phyloP scores from a whole-genome alignment of 2,888 invertebrate species.

The Euclidia mi region DNA sequence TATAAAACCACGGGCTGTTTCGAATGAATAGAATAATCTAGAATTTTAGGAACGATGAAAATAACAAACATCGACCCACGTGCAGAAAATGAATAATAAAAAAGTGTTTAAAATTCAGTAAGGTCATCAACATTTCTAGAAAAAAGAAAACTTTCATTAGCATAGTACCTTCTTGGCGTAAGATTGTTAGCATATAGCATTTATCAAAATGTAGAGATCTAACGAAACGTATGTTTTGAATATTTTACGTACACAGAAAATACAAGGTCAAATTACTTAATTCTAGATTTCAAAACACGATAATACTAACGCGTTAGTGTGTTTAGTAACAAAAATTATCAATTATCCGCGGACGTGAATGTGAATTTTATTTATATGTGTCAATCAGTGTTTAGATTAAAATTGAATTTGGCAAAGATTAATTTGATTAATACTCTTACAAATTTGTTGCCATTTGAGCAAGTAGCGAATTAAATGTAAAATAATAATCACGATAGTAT shows the following conservation, averaged over 20 bases:
- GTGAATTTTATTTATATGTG: constrained; percentile 43
- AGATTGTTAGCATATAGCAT: background rate
- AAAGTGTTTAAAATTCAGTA: constrained; percentile 11
- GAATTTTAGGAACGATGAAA: background rate
- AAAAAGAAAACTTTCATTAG: constrained; percentile 14
- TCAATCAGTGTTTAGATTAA: constrained; percentile 26
- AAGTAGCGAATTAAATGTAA: too few relatives aligned
- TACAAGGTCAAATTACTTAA: constrained; percentile 60
- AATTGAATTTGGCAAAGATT: constrained; percentile 2
- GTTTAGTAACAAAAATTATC: constrained; percentile 47
- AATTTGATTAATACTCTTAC: background rate
- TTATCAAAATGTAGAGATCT: constrained; percentile 15
- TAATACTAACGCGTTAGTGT: constrained; percentile 32
- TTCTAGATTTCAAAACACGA: constrained; percentile 57
- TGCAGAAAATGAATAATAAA: constrained; percentile 17
- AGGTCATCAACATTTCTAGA: constrained; percentile 17
- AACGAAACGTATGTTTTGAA: constrained; percentile 39
- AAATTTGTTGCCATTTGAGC: too few relatives aligned
- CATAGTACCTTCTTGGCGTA: constrained; percentile 20
- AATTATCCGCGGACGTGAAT: constrained; percentile 42
- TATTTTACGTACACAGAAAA: constrained; percentile 25
- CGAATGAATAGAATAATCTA: too few relatives aligned
- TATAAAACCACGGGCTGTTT: too few relatives aligned
- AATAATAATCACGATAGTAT: too few relatives aligned
- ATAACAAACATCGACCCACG: background rate